Base-by-base conservation (phyloP, 2,797 vertebrate species). In the Myotis pilosus region DNA sequence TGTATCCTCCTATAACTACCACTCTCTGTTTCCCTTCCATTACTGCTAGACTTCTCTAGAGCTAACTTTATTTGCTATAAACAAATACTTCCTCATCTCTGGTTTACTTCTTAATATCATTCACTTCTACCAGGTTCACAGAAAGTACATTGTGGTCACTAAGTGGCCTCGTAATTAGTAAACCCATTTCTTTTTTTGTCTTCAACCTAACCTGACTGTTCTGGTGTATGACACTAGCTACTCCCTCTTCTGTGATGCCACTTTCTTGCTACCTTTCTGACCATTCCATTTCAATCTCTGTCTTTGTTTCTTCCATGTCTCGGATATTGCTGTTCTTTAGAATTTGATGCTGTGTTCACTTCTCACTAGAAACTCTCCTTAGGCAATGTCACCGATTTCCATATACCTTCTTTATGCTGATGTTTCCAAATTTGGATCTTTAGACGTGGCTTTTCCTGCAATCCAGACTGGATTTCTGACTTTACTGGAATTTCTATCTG, bases 391-490 rank as follows among this genome's bases (percentile, higher is more conserved):
- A 72, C 84, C 53, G 19, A 13, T 74, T 53, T 86, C 74, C 9
- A 4, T 90, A 33, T 60, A 60, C 3, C 20, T 88, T 9, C 23
- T 91, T 88, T 82, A 36, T 81, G 38, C 44, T 57, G 25, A 55
- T 60, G 28, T 79, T 78, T 92, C 76, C 25, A 36, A 44, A 81
- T 66, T 80, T 93, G 51, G 36, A 80, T 89, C 64, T 89, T 94
- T 68, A 66, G 53, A 15, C 74, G 76, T 88, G 30, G 22, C 12
- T 76, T 81, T 86, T 79, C 28, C 33, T 87, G 19, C 16, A 60
- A 23, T 91, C 44, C 25, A 89, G 11, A 9, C 41, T 92, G 38
- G 47, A 38, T 69, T 87, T 87, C 44, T 71, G 53, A 80, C 38
- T 94, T 69, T 16, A 81, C 78, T 80, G 12, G 51, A 36, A 87